Evolutionary conservation across 2,888 invertebrate species (phyloP).

Genomic region (Plusia festucae): DNA sequence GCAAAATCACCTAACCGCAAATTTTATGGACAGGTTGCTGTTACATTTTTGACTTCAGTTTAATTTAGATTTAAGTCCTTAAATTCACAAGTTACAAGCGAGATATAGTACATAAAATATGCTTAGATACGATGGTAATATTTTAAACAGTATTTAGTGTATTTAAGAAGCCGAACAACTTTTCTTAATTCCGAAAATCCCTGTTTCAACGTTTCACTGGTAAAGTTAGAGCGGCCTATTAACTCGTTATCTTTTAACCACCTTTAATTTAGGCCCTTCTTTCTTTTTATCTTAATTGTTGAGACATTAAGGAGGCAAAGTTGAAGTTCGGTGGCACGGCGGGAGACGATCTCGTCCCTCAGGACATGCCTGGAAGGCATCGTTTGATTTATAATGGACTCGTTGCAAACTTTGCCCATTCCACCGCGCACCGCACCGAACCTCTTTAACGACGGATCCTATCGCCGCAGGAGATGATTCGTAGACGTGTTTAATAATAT

Average conservation of each 20-base stretch:
- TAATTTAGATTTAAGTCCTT: constrained; percentile 2
- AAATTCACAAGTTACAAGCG: neutral
- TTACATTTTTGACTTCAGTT: constrained; percentile 44
- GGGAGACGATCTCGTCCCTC: constrained; percentile 86
- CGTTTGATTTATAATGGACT: constrained; percentile 90
- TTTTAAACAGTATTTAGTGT: neutral
- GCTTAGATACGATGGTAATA: neutral
- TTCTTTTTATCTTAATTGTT: constrained; percentile 90
- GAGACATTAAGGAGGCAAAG: constrained; percentile 87
- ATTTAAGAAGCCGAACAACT: constrained; percentile 3
- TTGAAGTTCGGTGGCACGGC: constrained; percentile 83
- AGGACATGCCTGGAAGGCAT: constrained; percentile 88
- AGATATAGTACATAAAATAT: neutral
- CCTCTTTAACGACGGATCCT: constrained; percentile 88
- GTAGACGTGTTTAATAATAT: constrained; percentile 89
- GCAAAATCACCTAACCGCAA: constrained; percentile 58
- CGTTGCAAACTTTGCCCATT: constrained; percentile 89
- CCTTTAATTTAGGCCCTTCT: constrained; percentile 88
- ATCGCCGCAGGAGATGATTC: constrained; percentile 88
- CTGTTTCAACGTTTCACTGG: constrained; percentile 59
- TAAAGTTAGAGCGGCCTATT: constrained; percentile 82
- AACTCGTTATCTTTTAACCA: constrained; percentile 89
- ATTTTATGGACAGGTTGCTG: constrained; percentile 55
- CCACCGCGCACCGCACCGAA: constrained; percentile 82
- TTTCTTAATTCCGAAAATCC: constrained; percentile 33